Base-by-base conservation (phyloP, 2,113 vertebrate genomes). In the Hippocampus barbouri region DNA sequence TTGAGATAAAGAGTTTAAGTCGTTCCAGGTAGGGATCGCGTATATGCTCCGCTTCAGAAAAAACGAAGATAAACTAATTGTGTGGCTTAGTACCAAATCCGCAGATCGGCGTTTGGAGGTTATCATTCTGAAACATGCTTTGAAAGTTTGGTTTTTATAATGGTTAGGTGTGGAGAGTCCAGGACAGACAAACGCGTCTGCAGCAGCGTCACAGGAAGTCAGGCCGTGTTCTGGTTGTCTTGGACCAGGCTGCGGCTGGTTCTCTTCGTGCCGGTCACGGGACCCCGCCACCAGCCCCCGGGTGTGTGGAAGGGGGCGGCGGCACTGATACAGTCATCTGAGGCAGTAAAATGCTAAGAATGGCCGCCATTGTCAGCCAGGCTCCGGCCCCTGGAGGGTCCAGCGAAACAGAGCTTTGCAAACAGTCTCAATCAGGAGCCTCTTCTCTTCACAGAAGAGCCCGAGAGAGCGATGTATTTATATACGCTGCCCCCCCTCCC, bases 401-500 rank as follows among this genome's bases (percentile, higher is more conserved):
- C 69, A 57, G 84, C 87, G 84, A 83, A 88, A 90, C 89, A 89
- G 83, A 86, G 84, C 87, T 89, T 87, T 27, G 75, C 88, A 86
- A 91, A 91, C 87, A 87, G 76, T 87, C 84, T 88, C 87, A 89
- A 77, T 89, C 75, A 89, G 85, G 77, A 89, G 85, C 78, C 83
- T 88, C 81, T 89, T 87, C 85, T 91, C 81, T 89, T 91, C 86
- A 83, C 38, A 56, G 82, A 89, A 86, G 83, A 89, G 83, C 81
- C 82, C 16, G 74, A 74, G 82, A 87, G 81, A 85, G 85, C 9
- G 77, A 86, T 88, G 86, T 89, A 88, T 89, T 84, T 89, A 89
- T 86, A 82, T 61, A 61, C 5, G 25, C 8, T 8, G 15, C 82
- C 23, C 70, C 73, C 79, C 83, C 67, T 68, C 81, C 83, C 77